These are phyloP conservation scores for Nomada ferruginata DNA, from an alignment of 2,888 invertebrate species.

Conservation along the genomic window DNA sequence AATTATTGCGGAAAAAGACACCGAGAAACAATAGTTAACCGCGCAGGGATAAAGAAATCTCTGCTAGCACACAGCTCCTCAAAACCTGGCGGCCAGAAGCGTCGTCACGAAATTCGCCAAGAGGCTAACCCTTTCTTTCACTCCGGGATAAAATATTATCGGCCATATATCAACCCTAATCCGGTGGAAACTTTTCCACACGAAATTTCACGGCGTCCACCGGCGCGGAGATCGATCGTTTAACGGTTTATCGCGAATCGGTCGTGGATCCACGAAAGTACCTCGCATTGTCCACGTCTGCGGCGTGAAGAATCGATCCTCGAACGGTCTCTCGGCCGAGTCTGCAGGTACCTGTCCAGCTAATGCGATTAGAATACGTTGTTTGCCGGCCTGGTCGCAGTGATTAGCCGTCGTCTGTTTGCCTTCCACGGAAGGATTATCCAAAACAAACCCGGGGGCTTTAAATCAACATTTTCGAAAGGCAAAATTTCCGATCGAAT, in stretches of 20 bases:
- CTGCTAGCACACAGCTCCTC: no score
- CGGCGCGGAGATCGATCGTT: constrained; percentile 29
- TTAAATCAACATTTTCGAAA: not conserved
- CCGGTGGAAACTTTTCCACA: not conserved
- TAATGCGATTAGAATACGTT: constrained; percentile 53
- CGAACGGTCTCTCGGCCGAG: not conserved
- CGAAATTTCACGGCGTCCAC: constrained; percentile 20
- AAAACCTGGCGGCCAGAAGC: no score
- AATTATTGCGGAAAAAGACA: no score
- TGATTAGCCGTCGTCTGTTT: constrained; percentile 55
- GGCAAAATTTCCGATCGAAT: not conserved
- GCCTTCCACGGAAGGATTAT: constrained; percentile 41
- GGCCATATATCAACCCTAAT: constrained; percentile 30
- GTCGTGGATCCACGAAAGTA: constrained; percentile 13
- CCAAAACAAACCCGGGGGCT: constrained; percentile 46
- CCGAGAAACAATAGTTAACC: no score
- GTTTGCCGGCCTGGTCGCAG: constrained; percentile 22
- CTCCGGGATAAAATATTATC: constrained; percentile 14
- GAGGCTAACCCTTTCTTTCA: not conserved
- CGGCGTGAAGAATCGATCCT: constrained; percentile 1
- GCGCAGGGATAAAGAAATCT: not conserved
- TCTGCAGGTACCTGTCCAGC: constrained; percentile 20
- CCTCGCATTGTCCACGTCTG: not conserved
- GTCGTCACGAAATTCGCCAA: no score
- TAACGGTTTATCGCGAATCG: constrained; percentile 27